Evolutionary conservation across 2,113 vertebrate genomes (phyloP), one percentile per base, ranked within the genome.

Genomic region (Centropus bengalensis): DNA sequence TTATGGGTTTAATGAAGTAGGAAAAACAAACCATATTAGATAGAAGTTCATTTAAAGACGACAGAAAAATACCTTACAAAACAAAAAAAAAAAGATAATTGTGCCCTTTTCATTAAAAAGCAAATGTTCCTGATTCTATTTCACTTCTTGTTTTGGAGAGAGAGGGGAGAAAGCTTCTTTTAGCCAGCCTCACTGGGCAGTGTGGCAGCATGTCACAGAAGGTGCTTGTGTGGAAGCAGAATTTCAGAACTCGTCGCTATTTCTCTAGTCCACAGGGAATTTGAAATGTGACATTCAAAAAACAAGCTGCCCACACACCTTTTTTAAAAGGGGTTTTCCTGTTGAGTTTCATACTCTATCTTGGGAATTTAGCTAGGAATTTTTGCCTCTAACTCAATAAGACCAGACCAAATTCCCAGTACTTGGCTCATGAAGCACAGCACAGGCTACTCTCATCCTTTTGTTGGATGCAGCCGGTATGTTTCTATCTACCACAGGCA

Each of bases 391-490:
- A 16, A 47, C 71, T 87, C 44, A 82, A 40, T 64, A 70, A 42
- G 69, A 14, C 52, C 42, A 23, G 44, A 67, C 30, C 40, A 30
- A 32, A 47, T 45, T 52, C 45, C 49, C 5, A 2, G 7, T 68
- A 63, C 52, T 75, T 56, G 71, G 3, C 38, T 94, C 47, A 32
- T 52, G 63, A 60, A 75, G 14, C 16, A 75, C 20, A 56, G 30
- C 12, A 54, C 32, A 59, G 38, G 38, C 24, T 27, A 15, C 58
- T 86, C 13, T n/a, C 18, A 42, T 59, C 84, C 44, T 44, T 84
- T 70, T 2, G 0, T 28, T 78, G 66, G 23, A 52, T 1, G 2
- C 60, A 66, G 14, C 19, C 5, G 1, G 7, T 44, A 6, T 54
- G 36, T 49, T 91, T 79, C 40, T 26, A 22, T 49, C 45, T 32